These are phyloP conservation scores for Cataglyphis albicans DNA, from an alignment of 2,888 invertebrate species.

Conservation along the genomic window DNA sequence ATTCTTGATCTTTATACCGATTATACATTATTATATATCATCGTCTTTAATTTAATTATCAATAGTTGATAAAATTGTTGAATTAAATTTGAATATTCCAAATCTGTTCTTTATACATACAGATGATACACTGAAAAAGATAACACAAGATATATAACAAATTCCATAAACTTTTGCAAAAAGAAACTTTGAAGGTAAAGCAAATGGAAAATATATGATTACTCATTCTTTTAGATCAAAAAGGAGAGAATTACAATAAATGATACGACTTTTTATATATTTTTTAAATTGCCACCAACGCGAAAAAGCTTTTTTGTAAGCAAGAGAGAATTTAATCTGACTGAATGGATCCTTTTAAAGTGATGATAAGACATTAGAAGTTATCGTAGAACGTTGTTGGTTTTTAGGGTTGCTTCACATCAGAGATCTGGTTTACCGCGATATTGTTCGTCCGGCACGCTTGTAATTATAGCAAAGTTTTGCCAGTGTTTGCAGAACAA, in stretches of 20 bases:
- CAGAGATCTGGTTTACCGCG: not conserved
- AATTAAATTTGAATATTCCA: not conserved
- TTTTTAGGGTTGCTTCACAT: not conserved
- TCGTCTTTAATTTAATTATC: not conserved
- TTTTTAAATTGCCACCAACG: constrained; percentile 21
- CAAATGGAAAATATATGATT: constrained; percentile 6
- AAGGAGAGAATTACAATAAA: constrained; percentile 50
- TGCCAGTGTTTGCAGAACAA: constrained; percentile 20
- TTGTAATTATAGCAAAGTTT: constrained; percentile 23
- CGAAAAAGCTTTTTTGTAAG: constrained; percentile 18
- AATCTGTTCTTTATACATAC: not conserved
- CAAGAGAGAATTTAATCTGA: constrained; percentile 19
- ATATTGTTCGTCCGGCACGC: constrained; percentile 8
- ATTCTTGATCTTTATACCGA: not conserved
- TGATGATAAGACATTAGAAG: constrained; percentile 2
- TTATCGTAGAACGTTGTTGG: constrained; percentile 15
- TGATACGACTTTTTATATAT: constrained; percentile 27
- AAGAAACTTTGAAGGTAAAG: constrained; percentile 6
- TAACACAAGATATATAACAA: not conserved
- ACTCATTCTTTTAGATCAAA: constrained; percentile 28
- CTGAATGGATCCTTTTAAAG: constrained; percentile 14
- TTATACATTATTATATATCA: not conserved
- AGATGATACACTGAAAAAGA: not conserved
- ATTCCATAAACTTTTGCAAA: constrained; percentile 10
- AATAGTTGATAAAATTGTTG: not conserved